Percentiles rank a stretch among this genome's conserved stretches.
Conservation (phyloP, 2,888 invertebrate genomes). For the Luffia ferchaultella region DNA sequence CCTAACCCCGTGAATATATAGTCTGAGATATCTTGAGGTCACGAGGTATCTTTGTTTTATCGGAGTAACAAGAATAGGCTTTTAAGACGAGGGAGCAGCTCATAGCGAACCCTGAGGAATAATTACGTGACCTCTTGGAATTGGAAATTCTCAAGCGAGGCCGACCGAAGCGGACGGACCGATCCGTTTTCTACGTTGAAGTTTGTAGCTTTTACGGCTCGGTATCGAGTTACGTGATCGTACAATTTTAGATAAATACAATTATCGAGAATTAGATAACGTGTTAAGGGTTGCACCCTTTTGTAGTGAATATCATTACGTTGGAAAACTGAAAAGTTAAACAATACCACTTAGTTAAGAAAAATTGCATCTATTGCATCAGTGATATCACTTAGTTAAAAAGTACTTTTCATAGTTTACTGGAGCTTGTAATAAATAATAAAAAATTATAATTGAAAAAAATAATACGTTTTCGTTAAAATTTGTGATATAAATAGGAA, state of each 20-base stretch:
- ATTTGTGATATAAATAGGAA: no score
- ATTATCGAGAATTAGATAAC: constrained; percentile 33
- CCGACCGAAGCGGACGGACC: constrained; percentile 19
- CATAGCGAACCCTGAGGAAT: constrained; percentile 33
- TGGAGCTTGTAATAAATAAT: no score
- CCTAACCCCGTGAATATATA: constrained; percentile 45
- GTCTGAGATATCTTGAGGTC: constrained; percentile 47
- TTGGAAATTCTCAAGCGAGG: constrained; percentile 27
- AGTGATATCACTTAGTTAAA: no score
- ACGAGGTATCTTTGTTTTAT: constrained; percentile 54
- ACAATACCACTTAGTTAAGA: no score
- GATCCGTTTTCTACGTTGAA: constrained; percentile 28
- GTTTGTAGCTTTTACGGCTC: constrained; percentile 22
- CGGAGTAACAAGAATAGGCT: constrained; percentile 58
- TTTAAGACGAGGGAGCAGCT: constrained; percentile 42
- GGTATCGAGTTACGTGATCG: constrained; percentile 35
- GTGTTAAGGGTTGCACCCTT: no score
- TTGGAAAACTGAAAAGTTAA: no score
- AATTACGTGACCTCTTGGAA: constrained; percentile 47
- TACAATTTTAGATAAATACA: constrained; percentile 24
- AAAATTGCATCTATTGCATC: no score
- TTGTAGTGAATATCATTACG: no score
- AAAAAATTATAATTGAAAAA: no score
- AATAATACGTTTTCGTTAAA: no score
- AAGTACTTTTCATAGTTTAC: no score